Evolutionary conservation across 2,888 invertebrate genomes (phyloP).

Genomic region (Macrophya alboannulata): DNA sequence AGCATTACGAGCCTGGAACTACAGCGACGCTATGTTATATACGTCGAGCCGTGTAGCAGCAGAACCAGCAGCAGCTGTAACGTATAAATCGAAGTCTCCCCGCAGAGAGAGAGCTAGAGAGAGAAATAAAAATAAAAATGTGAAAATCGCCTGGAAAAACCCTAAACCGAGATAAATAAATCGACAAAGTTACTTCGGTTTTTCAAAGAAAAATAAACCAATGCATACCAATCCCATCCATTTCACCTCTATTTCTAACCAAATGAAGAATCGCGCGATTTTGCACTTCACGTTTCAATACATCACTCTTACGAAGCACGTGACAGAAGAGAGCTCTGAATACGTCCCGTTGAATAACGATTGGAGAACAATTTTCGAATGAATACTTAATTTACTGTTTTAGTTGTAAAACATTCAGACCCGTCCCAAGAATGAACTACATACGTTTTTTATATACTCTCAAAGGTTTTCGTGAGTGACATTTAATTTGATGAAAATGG

Average conservation of each 20-base stretch:
- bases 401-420: neutral
- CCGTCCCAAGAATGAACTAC: neutral
- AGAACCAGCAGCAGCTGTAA: neutral
- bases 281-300: neutral
- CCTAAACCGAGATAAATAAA: conserved; percentile 34
- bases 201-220: conserved; percentile 24
- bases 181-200: conserved; percentile 18
- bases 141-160: neutral
- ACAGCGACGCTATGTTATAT: neutral
- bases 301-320: neutral
- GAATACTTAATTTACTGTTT: neutral
- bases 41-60: neutral
- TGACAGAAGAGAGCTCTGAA: neutral
- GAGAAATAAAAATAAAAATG: conserved; percentile 1
- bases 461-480: neutral
- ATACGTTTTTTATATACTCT: neutral
- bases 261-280: neutral
- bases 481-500: neutral
- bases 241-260: neutral
- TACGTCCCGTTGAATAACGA: neutral
- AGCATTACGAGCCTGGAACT: neutral
- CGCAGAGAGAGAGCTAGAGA: neutral
- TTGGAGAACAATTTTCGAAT: neutral
- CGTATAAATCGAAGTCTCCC: conserved; percentile 20
- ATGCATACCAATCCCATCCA: neutral